phyloP scores from a whole-genome alignment of 1,140 invertebrate genomes.

The Hesperophylax magnus region DNA sequence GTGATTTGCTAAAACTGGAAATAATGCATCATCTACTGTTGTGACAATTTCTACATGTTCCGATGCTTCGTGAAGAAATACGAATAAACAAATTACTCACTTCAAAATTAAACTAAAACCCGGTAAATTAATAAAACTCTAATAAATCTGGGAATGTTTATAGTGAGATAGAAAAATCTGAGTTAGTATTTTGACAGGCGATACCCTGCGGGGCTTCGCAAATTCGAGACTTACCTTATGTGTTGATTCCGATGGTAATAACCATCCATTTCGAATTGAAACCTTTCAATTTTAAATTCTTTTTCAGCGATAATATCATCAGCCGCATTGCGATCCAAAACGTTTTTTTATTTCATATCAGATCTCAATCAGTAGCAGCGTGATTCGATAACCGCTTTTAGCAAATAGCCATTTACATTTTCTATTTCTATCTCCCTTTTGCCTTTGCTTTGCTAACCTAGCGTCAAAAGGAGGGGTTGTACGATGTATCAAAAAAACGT shows the following conservation, averaged over 20 bases:
- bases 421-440: conserved; percentile 44
- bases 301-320: conserved; percentile 38
- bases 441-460: background rate
- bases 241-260: conserved; percentile 48
- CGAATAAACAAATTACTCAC: background rate
- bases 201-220: conserved; percentile 18
- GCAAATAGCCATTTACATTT: conserved; percentile 43
- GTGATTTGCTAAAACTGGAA: background rate
- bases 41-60: conserved; percentile 1
- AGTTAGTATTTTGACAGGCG: conserved; percentile 34
- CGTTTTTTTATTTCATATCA: conserved; percentile 45
- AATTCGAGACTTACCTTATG: conserved; percentile 42
- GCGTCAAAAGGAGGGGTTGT: background rate
- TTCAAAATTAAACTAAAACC: background rate
- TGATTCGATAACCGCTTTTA: conserved; percentile 48
- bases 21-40: conserved; percentile 12
- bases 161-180: background rate
- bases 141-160: too few species aligned
- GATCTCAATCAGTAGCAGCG: conserved; percentile 31
- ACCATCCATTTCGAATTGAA: conserved; percentile 47
- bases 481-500: too few species aligned
- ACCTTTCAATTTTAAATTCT: conserved; percentile 38
- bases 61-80: background rate
- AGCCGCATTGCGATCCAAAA: conserved; percentile 47
- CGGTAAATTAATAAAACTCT: too few species aligned